Evolutionary conservation across 2,113 vertebrate species (phyloP), one percentile per base, ranked within the genome.

Genomic region (Mirounga angustirostris): DNA sequence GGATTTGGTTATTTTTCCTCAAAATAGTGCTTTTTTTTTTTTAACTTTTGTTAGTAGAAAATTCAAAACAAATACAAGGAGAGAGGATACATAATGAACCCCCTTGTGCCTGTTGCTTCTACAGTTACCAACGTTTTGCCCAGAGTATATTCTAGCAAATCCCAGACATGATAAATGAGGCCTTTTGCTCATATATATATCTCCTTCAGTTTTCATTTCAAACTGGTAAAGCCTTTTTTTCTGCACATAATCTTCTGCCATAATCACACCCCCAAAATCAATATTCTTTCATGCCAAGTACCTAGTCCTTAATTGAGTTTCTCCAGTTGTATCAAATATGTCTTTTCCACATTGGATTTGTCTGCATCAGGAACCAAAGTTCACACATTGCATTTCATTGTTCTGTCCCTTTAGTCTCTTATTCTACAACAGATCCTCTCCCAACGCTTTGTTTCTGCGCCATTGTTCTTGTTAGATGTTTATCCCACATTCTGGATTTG

Each of bases 1-100:
- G 56, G 19, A 67, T 94, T 95, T 85, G 63, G 89, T 24, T 56
- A 7, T 30, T 50, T 92, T 96, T 79, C 59, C 54, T 96, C 52
- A 81, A 12, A 91, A 87, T 40, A 87, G 30, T 61, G 56, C 21
- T 16, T 92, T 91, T 92, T 92, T 46, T 43, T 56, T 12, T 54
- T 67, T 33, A 5, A 13, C 36, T 40, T 81, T 50, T 56, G 18
- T 21, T 40, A 40, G 40, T 21, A 18, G 90, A 65, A 76, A 94
- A 36, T 88, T 88, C n/a, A 71, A 71, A 82, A 78, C 50, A 91
- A 19, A 54, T 28, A 30, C 13, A 26, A 46, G 65, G 28, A 67
- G 22, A 73, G 58, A 71, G 52, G 36, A 12, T 33, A 18, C 21
- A 16, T 76, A 76, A 79, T 9, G 16, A 40, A 33, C 28, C 26